phyloP scores from a whole-genome alignment of 2,113 vertebrate species.

The Cyanistes caeruleus region DNA sequence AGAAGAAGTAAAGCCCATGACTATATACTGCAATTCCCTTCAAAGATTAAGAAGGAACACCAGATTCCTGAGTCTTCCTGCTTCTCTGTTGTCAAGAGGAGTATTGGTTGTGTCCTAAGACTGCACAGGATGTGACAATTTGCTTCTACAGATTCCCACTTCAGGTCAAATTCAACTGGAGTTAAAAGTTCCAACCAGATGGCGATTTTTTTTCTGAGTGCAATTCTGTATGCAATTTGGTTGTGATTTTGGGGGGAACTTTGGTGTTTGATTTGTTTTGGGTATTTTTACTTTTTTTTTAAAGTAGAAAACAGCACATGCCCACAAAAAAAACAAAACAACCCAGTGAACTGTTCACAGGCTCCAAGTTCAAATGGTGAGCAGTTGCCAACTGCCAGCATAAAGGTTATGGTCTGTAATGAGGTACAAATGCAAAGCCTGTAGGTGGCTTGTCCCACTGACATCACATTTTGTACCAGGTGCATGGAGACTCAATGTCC shows the following conservation, averaged over 20 bases:
- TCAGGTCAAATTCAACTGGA: not conserved
- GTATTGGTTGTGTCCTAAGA: not conserved
- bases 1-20: not conserved
- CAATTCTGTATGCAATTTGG: not conserved
- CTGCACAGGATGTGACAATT: not conserved
- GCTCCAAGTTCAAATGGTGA: not conserved
- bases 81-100: not conserved
- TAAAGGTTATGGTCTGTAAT: not conserved
- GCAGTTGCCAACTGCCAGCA: not conserved
- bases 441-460: not conserved
- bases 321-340: not conserved
- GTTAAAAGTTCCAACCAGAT: not conserved
- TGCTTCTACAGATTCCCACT: not conserved
- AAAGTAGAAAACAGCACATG: not conserved
- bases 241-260: not conserved
- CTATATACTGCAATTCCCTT: not conserved
- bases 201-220: not conserved
- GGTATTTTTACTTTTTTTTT: not conserved
- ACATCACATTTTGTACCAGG: not conserved
- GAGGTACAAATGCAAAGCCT: not conserved
- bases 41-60: not conserved
- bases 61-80: rapidly evolving
- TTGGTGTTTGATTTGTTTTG: not conserved
- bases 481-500: not conserved
- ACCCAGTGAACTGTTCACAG: not conserved